Percentiles rank a stretch among this genome's conserved stretches.
phyloP scores from a whole-genome alignment of 2,888 invertebrate species.

The Drosophila colorata region DNA sequence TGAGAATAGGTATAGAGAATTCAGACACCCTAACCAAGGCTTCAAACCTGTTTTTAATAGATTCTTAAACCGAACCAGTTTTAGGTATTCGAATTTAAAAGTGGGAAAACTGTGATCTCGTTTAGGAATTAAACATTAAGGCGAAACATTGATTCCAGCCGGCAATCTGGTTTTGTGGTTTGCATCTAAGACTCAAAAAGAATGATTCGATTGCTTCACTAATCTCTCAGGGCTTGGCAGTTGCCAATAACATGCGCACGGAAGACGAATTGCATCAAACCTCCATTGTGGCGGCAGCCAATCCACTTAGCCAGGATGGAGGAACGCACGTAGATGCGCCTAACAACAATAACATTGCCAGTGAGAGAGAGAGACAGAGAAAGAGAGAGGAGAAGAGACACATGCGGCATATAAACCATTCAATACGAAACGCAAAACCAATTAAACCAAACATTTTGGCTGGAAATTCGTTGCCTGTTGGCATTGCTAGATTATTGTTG shows the following conservation, averaged over 20 bases:
- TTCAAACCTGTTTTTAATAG: too few relatives aligned
- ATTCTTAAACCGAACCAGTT: too few relatives aligned
- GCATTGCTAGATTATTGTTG: conserved; percentile 48
- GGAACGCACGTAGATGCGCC: conserved; percentile 12
- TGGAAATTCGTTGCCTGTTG: conserved; percentile 54
- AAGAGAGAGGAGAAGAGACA: conserved; percentile 8
- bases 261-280: not conserved
- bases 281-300: conserved; percentile 6
- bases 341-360: conserved; percentile 43
- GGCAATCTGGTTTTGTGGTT: not conserved
- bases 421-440: conserved; percentile 70
- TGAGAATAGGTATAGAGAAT: not conserved
- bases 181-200: not conserved
- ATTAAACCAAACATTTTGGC: conserved; percentile 77
- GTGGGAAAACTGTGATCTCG: too few relatives aligned
- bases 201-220: conserved; percentile 6
- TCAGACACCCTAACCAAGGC: not conserved
- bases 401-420: conserved; percentile 60
- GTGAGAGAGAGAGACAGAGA: conserved; percentile 14
- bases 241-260: not conserved
- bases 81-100: not conserved
- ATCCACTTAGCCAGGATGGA: conserved; percentile 33
- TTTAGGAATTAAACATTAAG: not conserved
- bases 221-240: conserved; percentile 1
- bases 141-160: not conserved